Evolutionary conservation across 2,113 vertebrate species (phyloP), one percentile per base, ranked within the genome.

Genomic region (Paramisgurnus dabryanus): DNA sequence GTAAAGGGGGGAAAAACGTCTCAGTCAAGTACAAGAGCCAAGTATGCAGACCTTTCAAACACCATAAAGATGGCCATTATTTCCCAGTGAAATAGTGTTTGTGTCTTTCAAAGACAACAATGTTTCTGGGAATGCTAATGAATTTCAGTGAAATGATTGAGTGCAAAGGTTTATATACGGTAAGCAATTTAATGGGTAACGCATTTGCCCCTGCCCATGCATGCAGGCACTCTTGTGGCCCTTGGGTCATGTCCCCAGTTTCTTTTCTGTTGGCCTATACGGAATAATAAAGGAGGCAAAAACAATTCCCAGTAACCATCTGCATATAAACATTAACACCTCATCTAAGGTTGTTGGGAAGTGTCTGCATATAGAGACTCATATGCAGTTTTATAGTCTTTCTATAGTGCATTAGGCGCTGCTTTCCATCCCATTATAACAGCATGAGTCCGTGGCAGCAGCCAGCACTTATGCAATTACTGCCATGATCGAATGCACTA

Each of bases 381-480:
- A 63, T 49, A 18, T 58, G 50, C 41, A 10, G 34, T 47, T 61
- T 70, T 61, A 49, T 7, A 2, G 45, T 6, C 10, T 47, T 10
- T 47, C 45, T 47, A 47, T 73, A 73, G 58, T 65, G 67, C 74
- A 77, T 73, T 67, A 39, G 47, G 40, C 68, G 47, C 66, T 11
- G 13, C 55, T 79, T 63, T 7, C 45, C 63, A 45, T 75, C 65
- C 70, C 40, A 53, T 76, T 80, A 80, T 76, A 58, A 83, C 65
- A 64, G 71, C 77, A 41, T 49, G 18, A 40, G 68, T n/a, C 58
- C 15, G 39, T 70, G 65, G 43, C 45, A 63, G 40, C 77, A 76
- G 71, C 18, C 77, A 76, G 71, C 18, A 1, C 58, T 65, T 45
- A 64, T 63, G 72, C 81, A 69, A 76, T 80, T 80, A 80, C 66